Evolutionary conservation across 2,888 invertebrate species (phyloP).

Genomic region (Ophion ventricosus): DNA sequence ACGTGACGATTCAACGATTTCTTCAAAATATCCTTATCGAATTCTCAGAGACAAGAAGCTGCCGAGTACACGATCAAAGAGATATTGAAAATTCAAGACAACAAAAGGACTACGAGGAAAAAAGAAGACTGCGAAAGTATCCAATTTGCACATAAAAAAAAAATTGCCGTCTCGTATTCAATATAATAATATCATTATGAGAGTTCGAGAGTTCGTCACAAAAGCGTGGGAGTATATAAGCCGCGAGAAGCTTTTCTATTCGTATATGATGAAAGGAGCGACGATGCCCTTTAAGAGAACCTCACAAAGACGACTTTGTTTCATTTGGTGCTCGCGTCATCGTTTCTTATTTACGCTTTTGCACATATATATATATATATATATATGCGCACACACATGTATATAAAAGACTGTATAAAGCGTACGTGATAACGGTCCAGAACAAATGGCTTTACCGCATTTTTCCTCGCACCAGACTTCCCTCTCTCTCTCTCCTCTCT

Average conservation of each 20-base stretch:
- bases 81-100: neutral
- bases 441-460: conserved; percentile 66
- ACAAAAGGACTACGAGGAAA: neutral
- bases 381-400: neutral
- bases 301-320: conserved; percentile 79
- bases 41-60: neutral
- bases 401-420: conserved; percentile 14
- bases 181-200: conserved; percentile 18
- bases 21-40: neutral
- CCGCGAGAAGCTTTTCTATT: conserved; percentile 43
- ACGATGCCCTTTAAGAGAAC: conserved; percentile 44
- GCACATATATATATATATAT: conserved; percentile 16
- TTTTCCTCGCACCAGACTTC: conserved; percentile 37
- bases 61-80: neutral
- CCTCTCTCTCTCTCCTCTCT: conserved; percentile 6
- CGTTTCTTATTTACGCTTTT: conserved; percentile 58
- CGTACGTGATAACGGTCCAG: conserved; percentile 51
- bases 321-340: conserved; percentile 71
- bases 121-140: neutral
- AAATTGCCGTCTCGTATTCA: neutral
- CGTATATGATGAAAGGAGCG: conserved; percentile 40
- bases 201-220: conserved; percentile 7
- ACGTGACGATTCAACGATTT: too few species aligned
- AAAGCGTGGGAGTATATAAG: conserved; percentile 45
- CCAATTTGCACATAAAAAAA: neutral